phyloP scores from a whole-genome alignment of 2,113 vertebrate species.

The Carettochelys insculpta region DNA sequence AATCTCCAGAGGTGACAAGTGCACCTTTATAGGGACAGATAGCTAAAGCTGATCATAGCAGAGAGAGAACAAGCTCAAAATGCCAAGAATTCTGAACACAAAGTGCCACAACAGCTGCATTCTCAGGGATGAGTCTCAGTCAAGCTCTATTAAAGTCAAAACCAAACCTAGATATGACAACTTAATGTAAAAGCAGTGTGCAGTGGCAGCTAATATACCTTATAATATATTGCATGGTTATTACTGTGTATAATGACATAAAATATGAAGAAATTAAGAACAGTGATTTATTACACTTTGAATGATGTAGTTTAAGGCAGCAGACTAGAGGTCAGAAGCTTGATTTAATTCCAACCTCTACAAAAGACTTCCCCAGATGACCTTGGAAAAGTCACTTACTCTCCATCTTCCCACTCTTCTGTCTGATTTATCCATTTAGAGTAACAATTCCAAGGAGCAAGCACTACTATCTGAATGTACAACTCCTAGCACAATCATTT shows the following conservation, averaged over 20 bases:
- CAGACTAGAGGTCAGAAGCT: background rate
- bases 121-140: background rate
- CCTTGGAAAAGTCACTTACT: background rate
- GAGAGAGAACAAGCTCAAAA: slow-evolving; percentile 26
- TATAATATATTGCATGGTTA: background rate
- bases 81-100: background rate
- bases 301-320: background rate
- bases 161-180: background rate
- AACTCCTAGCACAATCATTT: background rate
- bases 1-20: slow-evolving; percentile 36
- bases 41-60: slow-evolving; percentile 32
- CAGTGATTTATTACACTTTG: background rate
- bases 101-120: slow-evolving; percentile 2
- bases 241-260: background rate
- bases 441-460: background rate
- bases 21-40: background rate
- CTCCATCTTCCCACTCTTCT: background rate
- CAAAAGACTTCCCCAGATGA: background rate
- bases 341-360: background rate
- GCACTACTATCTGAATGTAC: background rate
- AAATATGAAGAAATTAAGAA: background rate
- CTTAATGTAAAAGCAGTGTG: background rate
- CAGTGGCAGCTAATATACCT: background rate
- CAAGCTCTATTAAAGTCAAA: slow-evolving; percentile 35
- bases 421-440: background rate